These are phyloP conservation scores for Pedionomus torquatus DNA, from an alignment of 2,113 vertebrate genomes.

Conservation along the genomic window DNA sequence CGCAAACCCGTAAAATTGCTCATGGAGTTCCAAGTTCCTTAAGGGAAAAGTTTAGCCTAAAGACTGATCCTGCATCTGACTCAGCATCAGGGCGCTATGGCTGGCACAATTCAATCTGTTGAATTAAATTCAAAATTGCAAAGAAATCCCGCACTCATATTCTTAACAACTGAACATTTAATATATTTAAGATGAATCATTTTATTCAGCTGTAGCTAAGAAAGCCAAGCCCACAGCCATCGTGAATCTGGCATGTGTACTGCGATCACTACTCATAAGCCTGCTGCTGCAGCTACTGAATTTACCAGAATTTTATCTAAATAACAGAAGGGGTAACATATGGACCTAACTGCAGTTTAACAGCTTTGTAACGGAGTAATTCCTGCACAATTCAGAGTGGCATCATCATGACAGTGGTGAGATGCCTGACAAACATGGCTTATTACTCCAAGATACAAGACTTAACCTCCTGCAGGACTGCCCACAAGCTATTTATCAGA, in stretches of 20 bases:
- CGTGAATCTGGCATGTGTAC: not conserved
- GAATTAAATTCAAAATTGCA: not conserved
- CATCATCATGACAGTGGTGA: not conserved
- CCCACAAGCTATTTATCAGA: not conserved
- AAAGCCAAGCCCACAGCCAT: not conserved
- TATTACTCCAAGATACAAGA: not conserved
- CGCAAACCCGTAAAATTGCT: rapidly evolving
- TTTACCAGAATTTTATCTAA: not conserved
- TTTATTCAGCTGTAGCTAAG: not conserved
- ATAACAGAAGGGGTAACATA: conserved; percentile 3
- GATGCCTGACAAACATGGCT: not conserved
- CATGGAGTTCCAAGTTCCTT: not conserved
- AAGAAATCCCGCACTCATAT: not conserved
- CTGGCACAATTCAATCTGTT: not conserved
- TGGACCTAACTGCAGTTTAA: not conserved
- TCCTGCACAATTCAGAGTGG: not conserved
- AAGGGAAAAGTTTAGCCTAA: rapidly evolving
- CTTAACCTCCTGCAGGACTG: not conserved
- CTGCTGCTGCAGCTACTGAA: not conserved
- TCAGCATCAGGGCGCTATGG: not conserved
- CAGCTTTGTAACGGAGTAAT: not conserved
- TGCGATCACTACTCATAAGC: not conserved
- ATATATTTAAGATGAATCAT: not conserved
- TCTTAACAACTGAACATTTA: not conserved
- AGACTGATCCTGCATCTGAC: not conserved